Base-by-base conservation (phyloP, 2,888 invertebrate genomes). In the Teleiodes luculella region DNA sequence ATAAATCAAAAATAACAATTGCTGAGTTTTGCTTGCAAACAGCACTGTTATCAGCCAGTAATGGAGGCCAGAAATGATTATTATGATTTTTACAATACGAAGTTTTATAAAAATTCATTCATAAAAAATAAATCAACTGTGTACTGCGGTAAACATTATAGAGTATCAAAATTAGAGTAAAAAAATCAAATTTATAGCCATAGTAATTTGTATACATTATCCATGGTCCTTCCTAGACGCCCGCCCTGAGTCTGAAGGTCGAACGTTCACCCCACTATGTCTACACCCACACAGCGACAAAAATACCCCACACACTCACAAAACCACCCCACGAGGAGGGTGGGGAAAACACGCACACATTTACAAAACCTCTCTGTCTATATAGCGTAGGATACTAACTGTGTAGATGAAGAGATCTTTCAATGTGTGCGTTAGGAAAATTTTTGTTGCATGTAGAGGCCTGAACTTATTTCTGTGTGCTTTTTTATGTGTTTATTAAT, bases 211-310 rank as follows among this genome's bases (percentile, higher is more conserved):
- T 24, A 24, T 24, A 24, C 6, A 16, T 18, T 11, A 8, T 28
- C 28, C 62, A 66, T 63, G 58, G 63, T 58, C 80, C 78, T 86
- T 85, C 85, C 86, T 78, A 81, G 84, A 84, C 83, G 66, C 67
- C 71, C 64, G 55, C 63, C 64, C 61, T 65, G 62, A 58, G 87
- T 87, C 87, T 88, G 88, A 87, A 88, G 88, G 88, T 87, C 87
- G 80, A 79, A 68, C 83, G 78, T 84, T 87, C 83, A 87, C 80
- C 84, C 82, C 65, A 31, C 72, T 61, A 56, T 46, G 56, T 58
- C 67, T 58, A 59, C 61, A 58, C 67, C 64, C 66, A 67, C 67
- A 57, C 37, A 37, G 53, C 20, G 55, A 39, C 50, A 45, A n/a
- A n/a, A 37, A 48, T 56, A 45, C 41, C 51, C 43, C 46, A 31